Evolutionary conservation across 2,888 invertebrate species (phyloP), one percentile per base, ranked within the genome.

Genomic region (Andrena dorsata): DNA sequence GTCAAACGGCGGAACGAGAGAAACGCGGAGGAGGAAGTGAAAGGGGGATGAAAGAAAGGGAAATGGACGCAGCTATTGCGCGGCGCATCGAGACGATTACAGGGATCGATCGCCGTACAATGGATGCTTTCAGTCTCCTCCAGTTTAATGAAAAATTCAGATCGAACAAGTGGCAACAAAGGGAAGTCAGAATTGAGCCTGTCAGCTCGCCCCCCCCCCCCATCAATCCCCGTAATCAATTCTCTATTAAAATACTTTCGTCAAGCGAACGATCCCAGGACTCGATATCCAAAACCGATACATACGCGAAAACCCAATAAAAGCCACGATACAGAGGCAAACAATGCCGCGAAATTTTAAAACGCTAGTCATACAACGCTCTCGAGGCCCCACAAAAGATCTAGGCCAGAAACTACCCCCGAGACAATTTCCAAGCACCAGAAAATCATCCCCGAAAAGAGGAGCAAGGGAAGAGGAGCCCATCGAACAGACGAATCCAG

Each of bases 51-150:
- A 16, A 35, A 30, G 60, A 28, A 30, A 32, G 20, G 60, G 47
- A 49, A 35, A 71, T 70, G 58, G 58, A 28, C 58, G 47, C 10
- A n/a, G 69, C 41, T 70, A 58, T 58, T 47, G 30, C 60, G 13
- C 13, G 30, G 47, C 70, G 60, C 60, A 49, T 49, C 28, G 63
- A 16, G 32, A 26, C 76, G 51, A 76, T 76, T 32, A 26, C 53
- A 47, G 16, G 23, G 64, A 47, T 76, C 60, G 70, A 71, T 80
- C 8, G 20, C 30, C 23, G 60, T 30, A 26, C 60, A 69, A 66
- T 66, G 47, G 35, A 28, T 5, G 23, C 56, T 41, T 41, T 47
- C 23, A 30, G 28, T 2, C n/a, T 47, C 70, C 58, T 8, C 8
- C 7, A 20, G 20, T 8, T 70, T 35, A 70, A 60, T 60, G 60